Conservation (phyloP, 2,113 vertebrate genomes). For the Albula goreensis region DNA sequence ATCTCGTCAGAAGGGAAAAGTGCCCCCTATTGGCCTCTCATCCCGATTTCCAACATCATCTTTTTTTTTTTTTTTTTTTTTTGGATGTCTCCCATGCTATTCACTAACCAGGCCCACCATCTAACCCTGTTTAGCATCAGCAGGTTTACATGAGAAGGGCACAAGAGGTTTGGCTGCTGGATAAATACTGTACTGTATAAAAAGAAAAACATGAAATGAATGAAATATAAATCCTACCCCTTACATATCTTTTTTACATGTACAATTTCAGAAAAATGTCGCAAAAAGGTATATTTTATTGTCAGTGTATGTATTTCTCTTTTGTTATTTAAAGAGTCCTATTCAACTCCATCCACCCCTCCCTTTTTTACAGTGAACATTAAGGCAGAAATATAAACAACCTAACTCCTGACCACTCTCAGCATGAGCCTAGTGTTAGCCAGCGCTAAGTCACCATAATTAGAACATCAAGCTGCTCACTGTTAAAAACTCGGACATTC, state of each 20-base stretch:
- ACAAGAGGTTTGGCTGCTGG: too few species aligned
- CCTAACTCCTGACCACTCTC: not conserved
- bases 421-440: too few species aligned
- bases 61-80: too few species aligned
- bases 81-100: too few species aligned
- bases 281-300: not conserved
- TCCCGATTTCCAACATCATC: too few species aligned
- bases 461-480: slow-evolving; percentile 38
- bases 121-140: too few species aligned
- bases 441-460: not conserved
- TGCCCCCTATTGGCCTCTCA: too few species aligned
- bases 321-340: not conserved
- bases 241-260: not conserved
- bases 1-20: too few species aligned
- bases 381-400: not conserved
- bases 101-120: too few species aligned
- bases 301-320: not conserved
- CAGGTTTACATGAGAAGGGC: too few species aligned
- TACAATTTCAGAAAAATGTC: not conserved
- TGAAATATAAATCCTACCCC: not conserved
- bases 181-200: not conserved
- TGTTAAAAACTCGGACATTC: slow-evolving; percentile 29
- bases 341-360: not conserved
- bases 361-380: not conserved
- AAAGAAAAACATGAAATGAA: not conserved